Evolutionary conservation across 2,797 vertebrate genomes (phyloP).

Genomic region (Rhodeus uyekii): DNA sequence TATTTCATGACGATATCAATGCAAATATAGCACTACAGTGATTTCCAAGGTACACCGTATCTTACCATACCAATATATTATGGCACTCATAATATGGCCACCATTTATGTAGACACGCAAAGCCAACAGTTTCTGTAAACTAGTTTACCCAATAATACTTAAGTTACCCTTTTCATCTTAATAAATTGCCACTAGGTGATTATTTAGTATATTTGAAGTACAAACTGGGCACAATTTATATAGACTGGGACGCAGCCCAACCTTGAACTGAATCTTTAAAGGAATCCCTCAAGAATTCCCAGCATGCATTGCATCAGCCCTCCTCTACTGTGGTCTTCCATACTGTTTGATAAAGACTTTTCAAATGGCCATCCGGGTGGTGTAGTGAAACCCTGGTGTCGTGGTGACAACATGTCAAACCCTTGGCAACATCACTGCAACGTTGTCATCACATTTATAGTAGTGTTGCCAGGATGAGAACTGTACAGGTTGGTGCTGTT

Average conservation of each 20-base stretch:
- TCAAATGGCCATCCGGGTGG: constrained; percentile 31
- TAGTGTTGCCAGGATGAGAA: constrained; percentile 66
- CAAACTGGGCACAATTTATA: constrained; percentile 72
- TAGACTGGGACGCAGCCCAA: constrained; percentile 55
- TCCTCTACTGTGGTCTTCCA: constrained; percentile 67
- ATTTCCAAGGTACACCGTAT: constrained; percentile 85
- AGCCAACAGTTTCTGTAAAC: constrained; percentile 83
- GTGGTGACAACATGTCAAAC: constrained; percentile 28
- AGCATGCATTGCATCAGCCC: constrained; percentile 84
- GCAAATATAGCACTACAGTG: constrained; percentile 88
- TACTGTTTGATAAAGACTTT: constrained; percentile 60
- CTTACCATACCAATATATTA: constrained; percentile 86
- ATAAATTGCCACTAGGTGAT: constrained; percentile 72
- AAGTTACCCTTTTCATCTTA: constrained; percentile 69
- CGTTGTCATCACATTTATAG: constrained; percentile 40
- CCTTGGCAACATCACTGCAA: constrained; percentile 31
- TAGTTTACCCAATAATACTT: constrained; percentile 75
- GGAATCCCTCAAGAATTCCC: constrained; percentile 72
- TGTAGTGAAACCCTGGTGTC: constrained; percentile 39
- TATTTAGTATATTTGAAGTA: constrained; percentile 71
- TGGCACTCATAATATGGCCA: constrained; percentile 86
- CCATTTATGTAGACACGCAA: constrained; percentile 83
- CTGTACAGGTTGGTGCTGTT: constrained; percentile 78
- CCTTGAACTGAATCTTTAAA: constrained; percentile 42
- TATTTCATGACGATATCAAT: constrained; percentile 88